These are phyloP conservation scores for Phaenicophaeus curvirostris DNA, from an alignment of 2,797 vertebrate species.

Conservation along the genomic window DNA sequence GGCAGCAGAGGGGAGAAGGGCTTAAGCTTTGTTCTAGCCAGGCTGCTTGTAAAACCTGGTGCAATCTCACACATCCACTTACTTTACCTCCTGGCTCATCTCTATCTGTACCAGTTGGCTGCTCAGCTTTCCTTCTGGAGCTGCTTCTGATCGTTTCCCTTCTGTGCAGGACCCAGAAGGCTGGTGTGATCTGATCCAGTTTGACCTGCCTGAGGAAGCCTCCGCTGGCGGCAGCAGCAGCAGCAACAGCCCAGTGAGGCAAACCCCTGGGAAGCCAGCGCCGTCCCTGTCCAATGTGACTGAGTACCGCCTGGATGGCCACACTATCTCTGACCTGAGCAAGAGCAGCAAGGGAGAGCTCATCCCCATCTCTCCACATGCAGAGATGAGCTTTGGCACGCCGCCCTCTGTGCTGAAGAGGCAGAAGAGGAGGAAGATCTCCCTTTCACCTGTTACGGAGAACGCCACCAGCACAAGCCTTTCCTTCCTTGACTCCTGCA, in stretches of 20 bases:
- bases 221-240: conserved; percentile 50
- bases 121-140: background rate
- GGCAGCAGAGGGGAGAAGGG: background rate
- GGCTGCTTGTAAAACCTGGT: background rate
- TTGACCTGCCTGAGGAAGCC: conserved; percentile 89
- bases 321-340: conserved; percentile 92
- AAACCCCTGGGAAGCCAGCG: background rate
- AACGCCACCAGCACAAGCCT: conserved; percentile 51
- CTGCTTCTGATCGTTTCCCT: background rate
- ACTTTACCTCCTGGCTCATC: background rate
- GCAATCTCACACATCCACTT: background rate
- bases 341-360: conserved; percentile 92
- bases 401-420: conserved; percentile 87
- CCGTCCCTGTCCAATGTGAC: conserved; percentile 71
- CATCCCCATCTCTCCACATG: conserved; percentile 93
- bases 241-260: conserved; percentile 64
- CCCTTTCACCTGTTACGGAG: conserved; percentile 85
- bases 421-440: conserved; percentile 85
- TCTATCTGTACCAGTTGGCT: background rate
- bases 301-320: conserved; percentile 92
- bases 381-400: conserved; percentile 79
- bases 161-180: conserved; percentile 87
- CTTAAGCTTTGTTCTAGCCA: background rate
- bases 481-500: conserved; percentile 81
- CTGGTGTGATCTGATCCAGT: conserved; percentile 92